phyloP scores from a whole-genome alignment of 2,113 vertebrate genomes.

The Lota lota region DNA sequence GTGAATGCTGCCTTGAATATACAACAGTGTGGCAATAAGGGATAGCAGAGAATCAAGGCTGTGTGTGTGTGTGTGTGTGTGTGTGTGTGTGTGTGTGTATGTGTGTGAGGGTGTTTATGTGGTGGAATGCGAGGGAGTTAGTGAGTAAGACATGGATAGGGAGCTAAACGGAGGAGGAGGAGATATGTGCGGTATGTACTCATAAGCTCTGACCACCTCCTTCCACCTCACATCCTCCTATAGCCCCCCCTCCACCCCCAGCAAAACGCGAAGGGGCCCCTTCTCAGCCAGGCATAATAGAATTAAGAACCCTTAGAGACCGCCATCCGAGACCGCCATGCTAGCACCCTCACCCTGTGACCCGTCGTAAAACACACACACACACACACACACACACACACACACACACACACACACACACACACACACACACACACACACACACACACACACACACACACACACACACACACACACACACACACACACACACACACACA shows the following conservation, averaged over 20 bases:
- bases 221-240: slow-evolving; percentile 51
- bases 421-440: too few relatives aligned
- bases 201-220: slow-evolving; percentile 35
- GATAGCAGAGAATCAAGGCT: neutral
- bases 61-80: neutral
- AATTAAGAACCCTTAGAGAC: slow-evolving; percentile 62
- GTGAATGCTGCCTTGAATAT: neutral
- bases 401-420: too few relatives aligned
- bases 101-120: slow-evolving; percentile 17
- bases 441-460: too few relatives aligned
- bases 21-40: neutral
- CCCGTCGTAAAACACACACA: slow-evolving; percentile 17
- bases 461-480: too few relatives aligned
- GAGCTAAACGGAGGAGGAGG: slow-evolving; percentile 30
- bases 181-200: slow-evolving; percentile 51
- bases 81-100: slow-evolving; percentile 8
- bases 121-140: slow-evolving; percentile 18
- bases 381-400: too few relatives aligned
- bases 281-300: slow-evolving; percentile 61
- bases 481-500: too few relatives aligned
- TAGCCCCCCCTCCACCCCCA: slow-evolving; percentile 19
- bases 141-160: slow-evolving; percentile 3
- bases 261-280: slow-evolving; percentile 43
- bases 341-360: slow-evolving; percentile 31
- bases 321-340: slow-evolving; percentile 43